Conservation (phyloP, 2,797 vertebrate genomes). For the Chiloscyllium punctatum region DNA sequence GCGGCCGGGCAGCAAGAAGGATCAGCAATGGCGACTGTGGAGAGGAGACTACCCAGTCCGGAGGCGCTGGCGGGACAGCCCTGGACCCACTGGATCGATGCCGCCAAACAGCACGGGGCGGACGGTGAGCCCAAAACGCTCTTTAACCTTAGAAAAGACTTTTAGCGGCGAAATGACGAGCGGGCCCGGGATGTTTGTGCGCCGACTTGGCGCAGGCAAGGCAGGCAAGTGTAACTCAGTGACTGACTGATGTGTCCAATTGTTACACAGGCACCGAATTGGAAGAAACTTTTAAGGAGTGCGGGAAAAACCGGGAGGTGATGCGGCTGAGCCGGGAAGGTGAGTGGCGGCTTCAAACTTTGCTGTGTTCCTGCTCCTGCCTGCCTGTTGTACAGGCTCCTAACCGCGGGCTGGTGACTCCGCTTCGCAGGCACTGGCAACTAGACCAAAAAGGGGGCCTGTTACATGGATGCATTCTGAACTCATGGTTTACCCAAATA, state of each 20-base stretch:
- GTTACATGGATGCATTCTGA: slow-evolving; percentile 11
- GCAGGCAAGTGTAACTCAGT: slow-evolving; percentile 67
- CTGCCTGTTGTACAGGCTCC: slow-evolving; percentile 29
- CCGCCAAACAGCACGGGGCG: slow-evolving; percentile 85
- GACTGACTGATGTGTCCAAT: slow-evolving; percentile 47
- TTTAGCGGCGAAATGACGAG: slow-evolving; percentile 24
- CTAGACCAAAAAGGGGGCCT: slow-evolving; percentile 20
- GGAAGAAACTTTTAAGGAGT: slow-evolving; percentile 98
- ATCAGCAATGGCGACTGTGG: slow-evolving; percentile 89
- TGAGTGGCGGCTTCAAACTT: slow-evolving; percentile 59
- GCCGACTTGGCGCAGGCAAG: slow-evolving; percentile 46
- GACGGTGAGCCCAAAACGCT: slow-evolving; percentile 72
- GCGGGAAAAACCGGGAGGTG: slow-evolving; percentile 90
- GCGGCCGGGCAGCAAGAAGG: slow-evolving; percentile 73
- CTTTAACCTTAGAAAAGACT: background rate
- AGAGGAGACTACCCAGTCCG: slow-evolving; percentile 90
- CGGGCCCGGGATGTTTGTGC: slow-evolving; percentile 44
- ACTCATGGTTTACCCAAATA: slow-evolving; percentile 21
- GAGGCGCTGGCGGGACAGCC: slow-evolving; percentile 92
- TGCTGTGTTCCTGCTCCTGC: slow-evolving; percentile 2
- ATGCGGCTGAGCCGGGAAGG: slow-evolving; percentile 98
- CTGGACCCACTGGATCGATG: slow-evolving; percentile 92
- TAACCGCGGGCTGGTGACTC: background rate
- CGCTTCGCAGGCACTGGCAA: background rate
- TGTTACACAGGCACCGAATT: slow-evolving; percentile 66